Evolutionary conservation across 2,888 invertebrate species (phyloP).

Genomic region (Tachystola acroxantha): DNA sequence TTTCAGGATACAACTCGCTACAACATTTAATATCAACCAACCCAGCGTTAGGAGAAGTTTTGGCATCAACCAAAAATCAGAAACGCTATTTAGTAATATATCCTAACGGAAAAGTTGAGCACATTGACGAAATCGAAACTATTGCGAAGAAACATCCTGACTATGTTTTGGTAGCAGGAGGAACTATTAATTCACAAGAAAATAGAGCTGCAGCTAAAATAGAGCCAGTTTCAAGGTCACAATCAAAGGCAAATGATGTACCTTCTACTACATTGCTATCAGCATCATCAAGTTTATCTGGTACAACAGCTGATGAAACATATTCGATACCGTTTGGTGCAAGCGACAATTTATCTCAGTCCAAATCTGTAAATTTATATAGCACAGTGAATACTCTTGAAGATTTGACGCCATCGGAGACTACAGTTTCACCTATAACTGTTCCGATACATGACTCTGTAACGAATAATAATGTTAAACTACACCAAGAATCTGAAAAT

Average conservation of each 20-base stretch:
- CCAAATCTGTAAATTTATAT: neutral
- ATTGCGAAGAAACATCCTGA: constrained; percentile 27
- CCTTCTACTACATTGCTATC: neutral
- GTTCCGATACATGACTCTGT: neutral
- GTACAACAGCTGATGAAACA: too few species aligned
- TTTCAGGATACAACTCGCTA: constrained; percentile 1
- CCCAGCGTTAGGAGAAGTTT: constrained; percentile 4
- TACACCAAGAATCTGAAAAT: neutral
- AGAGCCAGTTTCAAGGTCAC: neutral
- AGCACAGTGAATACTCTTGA: too few species aligned
- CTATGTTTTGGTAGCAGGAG: constrained; percentile 22
- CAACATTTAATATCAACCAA: neutral
- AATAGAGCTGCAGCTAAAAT: constrained; percentile 7
- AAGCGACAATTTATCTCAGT: neutral
- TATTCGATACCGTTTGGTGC: too few species aligned
- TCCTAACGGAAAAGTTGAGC: constrained; percentile 37
- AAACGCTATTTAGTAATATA: constrained; percentile 36
- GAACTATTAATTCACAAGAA: neutral
- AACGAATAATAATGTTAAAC: neutral
- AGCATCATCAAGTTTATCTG: too few species aligned
- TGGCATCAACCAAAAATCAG: constrained; percentile 18
- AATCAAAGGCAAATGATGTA: neutral
- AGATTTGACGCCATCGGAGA: neutral
- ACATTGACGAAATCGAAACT: constrained; percentile 30
- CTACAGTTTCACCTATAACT: neutral